Percentiles rank a stretch among this genome's conserved stretches.
Conservation (phyloP, 2,888 invertebrate genomes). For the Gymnosoma rotundatum region DNA sequence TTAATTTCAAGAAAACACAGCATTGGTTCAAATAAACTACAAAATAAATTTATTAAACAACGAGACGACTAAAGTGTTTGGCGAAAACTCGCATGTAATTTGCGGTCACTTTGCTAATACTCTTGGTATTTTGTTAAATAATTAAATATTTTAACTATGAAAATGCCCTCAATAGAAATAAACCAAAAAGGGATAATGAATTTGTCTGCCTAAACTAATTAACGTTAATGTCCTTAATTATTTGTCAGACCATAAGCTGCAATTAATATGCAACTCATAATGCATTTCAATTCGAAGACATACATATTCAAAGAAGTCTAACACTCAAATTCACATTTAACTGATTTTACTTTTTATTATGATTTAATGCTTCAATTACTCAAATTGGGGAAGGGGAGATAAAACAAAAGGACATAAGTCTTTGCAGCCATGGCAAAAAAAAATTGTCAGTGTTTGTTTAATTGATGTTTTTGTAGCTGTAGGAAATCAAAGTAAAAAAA, state of each 20-base stretch:
- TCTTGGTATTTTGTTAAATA: background rate
- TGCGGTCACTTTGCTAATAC: constrained; percentile 1
- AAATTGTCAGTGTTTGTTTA: constrained; percentile 6
- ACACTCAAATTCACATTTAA: background rate
- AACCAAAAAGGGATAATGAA: constrained; percentile 5
- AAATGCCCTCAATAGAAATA: background rate
- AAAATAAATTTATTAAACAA: too few relatives aligned
- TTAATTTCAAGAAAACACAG: too few relatives aligned
- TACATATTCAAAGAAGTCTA: background rate
- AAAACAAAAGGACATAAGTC: background rate
- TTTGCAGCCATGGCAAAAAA: background rate
- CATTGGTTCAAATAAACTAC: too few relatives aligned
- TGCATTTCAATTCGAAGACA: constrained; percentile 18
- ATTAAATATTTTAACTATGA: constrained; percentile 4
- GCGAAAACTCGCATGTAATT: background rate
- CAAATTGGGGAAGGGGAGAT: background rate
- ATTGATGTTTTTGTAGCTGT: too few relatives aligned
- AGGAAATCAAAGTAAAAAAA: too few relatives aligned
- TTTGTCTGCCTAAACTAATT: constrained; percentile 45
- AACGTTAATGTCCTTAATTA: constrained; percentile 53
- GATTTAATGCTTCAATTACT: background rate
- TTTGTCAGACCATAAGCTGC: constrained; percentile 63
- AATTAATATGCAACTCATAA: constrained; percentile 54
- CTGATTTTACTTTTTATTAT: background rate
- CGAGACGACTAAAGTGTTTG: too few relatives aligned